Percentiles rank a stretch among this genome's conserved stretches.
phyloP scores from a whole-genome alignment of 2,113 vertebrate species.

The Craseonycteris thonglongyai region DNA sequence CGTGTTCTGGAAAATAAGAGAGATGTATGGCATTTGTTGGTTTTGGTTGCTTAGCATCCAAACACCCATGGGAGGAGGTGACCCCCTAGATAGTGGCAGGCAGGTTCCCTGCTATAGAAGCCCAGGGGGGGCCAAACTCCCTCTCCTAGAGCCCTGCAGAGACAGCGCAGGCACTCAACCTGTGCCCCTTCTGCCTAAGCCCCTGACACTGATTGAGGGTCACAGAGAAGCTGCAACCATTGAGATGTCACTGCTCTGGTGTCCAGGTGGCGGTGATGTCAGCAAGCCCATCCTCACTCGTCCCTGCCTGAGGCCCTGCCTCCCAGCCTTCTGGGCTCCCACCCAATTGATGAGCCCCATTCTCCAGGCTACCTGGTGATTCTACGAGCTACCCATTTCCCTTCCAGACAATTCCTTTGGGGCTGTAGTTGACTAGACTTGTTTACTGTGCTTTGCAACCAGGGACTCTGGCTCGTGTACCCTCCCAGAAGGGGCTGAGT shows the following conservation, averaged over 20 bases:
- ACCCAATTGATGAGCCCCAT: neutral
- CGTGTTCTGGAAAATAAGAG: neutral
- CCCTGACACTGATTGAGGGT: neutral
- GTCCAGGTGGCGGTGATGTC: neutral
- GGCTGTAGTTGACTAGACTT: neutral
- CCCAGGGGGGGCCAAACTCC: neutral
- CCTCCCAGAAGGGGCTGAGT: neutral
- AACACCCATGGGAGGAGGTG: neutral
- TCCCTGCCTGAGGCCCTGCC: neutral
- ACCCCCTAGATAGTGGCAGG: neutral
- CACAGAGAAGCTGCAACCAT: neutral
- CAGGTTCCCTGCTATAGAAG: neutral
- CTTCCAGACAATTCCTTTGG: neutral
- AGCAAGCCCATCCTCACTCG: neutral
- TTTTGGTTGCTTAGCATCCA: conserved; percentile 30
- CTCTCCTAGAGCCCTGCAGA: neutral
- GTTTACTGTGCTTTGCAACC: neutral
- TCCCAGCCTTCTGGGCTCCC: neutral
- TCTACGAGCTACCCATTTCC: neutral
- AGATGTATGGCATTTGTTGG: neutral
- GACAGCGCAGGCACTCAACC: too few species aligned
- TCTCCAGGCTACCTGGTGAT: neutral
- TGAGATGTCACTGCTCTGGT: neutral
- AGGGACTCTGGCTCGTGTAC: neutral
- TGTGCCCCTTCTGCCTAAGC: neutral